A percentile compares a stretch with the other conserved stretches of the same genome.
phyloP scores from a whole-genome alignment of 1,140 invertebrate species.

The Heterodera schachtii region DNA sequence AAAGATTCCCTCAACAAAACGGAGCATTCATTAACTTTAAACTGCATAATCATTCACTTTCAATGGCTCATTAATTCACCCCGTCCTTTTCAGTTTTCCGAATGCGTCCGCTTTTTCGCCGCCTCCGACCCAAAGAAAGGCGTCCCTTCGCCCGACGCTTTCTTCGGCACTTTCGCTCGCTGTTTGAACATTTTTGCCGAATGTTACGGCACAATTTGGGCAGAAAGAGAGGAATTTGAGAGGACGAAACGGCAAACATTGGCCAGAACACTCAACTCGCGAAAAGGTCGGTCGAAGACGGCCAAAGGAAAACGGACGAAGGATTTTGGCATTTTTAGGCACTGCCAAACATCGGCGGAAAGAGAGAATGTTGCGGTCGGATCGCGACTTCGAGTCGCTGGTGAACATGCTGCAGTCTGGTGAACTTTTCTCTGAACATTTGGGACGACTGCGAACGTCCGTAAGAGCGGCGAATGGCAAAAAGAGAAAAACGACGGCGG shows the following conservation, averaged over 20 bases:
- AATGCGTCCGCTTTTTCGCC: constrained; percentile 73
- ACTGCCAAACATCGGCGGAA: constrained; percentile 43
- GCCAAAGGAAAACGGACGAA: constrained; percentile 19
- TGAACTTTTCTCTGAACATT: constrained; percentile 94
- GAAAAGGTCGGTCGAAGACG: constrained; percentile 48
- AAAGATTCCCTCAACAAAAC: no score
- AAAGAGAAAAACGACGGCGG: neutral
- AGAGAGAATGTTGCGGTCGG: constrained; percentile 35
- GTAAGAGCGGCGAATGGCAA: constrained; percentile 17
- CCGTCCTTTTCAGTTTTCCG: constrained; percentile 35
- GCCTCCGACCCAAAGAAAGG: constrained; percentile 76
- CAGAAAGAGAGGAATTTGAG: constrained; percentile 86
- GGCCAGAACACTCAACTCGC: constrained; percentile 69
- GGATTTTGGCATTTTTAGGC: constrained; percentile 35
- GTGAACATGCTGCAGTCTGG: constrained; percentile 92
- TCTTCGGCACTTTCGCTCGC: constrained; percentile 89
- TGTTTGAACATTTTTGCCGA: constrained; percentile 84
- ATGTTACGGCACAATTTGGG: constrained; percentile 77
- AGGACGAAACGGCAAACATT: constrained; percentile 86
- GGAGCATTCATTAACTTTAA: no score
- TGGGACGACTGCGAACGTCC: constrained; percentile 68
- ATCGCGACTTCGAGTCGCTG: constrained; percentile 88
- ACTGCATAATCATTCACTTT: neutral
- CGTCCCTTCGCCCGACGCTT: constrained; percentile 85
- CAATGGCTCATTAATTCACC: neutral